Conservation (phyloP, 2,888 invertebrate species). For the Erebia aethiops region DNA sequence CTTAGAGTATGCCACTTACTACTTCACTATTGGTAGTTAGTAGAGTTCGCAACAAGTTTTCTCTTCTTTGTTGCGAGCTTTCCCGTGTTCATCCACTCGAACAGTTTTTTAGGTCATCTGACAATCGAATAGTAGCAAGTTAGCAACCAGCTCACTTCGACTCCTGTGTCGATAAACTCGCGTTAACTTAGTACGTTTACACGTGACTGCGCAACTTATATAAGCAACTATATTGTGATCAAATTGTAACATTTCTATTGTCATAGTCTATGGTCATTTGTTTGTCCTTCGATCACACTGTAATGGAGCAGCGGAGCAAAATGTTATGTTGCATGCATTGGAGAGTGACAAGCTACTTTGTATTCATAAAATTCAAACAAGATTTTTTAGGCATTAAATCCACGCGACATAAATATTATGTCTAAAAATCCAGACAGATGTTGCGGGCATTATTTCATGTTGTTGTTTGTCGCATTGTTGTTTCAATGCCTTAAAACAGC, state of each 20-base stretch:
- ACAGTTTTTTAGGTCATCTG: conserved; percentile 19
- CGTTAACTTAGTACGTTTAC: conserved; percentile 6
- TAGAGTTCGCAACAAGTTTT: conserved; percentile 8
- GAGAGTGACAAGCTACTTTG: too few species aligned
- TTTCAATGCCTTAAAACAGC: too few species aligned
- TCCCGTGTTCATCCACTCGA: conserved; percentile 19
- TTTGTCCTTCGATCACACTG: too few species aligned
- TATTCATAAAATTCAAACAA: too few species aligned
- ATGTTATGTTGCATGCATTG: too few species aligned
- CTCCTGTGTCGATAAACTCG: conserved; percentile 15
- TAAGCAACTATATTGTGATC: not conserved
- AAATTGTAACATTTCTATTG: conserved; percentile 2
- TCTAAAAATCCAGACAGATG: too few species aligned
- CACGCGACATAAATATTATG: too few species aligned
- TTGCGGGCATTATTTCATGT: too few species aligned
- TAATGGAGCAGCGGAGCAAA: too few species aligned
- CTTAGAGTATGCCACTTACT: not conserved
- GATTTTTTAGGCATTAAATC: too few species aligned
- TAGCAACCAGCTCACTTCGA: conserved; percentile 1
- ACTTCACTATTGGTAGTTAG: conserved; percentile 15
- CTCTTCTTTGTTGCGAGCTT: conserved; percentile 16
- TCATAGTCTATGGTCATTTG: not conserved
- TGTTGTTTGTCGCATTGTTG: too few species aligned
- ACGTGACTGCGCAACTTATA: conserved; percentile 9
- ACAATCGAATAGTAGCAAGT: conserved; percentile 6